Conservation (phyloP, 2,797 vertebrate genomes). For the Pristis pectinata region DNA sequence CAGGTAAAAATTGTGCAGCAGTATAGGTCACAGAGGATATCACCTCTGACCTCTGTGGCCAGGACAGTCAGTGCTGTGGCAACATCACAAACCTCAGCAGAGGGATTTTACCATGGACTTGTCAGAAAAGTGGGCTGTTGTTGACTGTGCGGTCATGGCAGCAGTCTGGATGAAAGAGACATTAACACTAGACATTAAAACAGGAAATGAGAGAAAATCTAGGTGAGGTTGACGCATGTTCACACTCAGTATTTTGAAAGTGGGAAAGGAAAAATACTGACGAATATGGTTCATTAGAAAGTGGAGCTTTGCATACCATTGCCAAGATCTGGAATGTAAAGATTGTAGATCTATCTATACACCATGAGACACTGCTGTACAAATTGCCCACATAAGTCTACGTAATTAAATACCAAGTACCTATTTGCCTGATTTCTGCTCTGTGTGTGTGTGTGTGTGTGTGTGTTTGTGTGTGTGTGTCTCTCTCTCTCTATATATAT, state of each 20-base stretch:
- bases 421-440: not conserved
- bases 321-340: not conserved
- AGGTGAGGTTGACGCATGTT: not conserved
- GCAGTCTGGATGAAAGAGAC: not conserved
- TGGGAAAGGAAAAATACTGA: not conserved
- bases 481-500: no score
- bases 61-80: not conserved
- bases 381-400: not conserved
- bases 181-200: not conserved
- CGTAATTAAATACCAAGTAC: not conserved
- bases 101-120: not conserved
- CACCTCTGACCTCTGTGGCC: not conserved
- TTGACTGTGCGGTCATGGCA: no score
- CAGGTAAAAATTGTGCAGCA: not conserved
- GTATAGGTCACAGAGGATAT: not conserved
- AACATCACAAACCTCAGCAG: not conserved
- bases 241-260: not conserved
- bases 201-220: not conserved
- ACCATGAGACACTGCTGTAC: no score
- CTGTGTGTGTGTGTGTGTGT: no score
- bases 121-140: not conserved
- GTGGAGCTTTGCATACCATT: not conserved
- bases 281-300: not conserved
- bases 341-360: not conserved
- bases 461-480: no score